Base-by-base conservation (phyloP, 2,113 vertebrate genomes). In the Scolopax mira region DNA sequence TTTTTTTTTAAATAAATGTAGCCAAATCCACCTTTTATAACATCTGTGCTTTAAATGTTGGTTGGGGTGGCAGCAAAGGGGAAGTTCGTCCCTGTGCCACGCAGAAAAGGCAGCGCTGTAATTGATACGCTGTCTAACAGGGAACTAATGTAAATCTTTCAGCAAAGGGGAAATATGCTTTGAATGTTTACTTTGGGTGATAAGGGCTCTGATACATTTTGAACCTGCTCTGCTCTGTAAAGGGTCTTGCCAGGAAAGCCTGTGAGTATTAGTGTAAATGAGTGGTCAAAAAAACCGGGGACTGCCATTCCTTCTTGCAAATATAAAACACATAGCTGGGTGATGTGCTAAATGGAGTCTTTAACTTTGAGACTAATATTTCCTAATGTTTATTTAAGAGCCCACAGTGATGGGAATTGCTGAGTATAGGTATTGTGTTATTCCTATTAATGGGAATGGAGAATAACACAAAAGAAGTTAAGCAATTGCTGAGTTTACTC, bases 371-470 rank as follows among this genome's bases (percentile, higher is more conserved):
- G 91, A 94, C 31, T 96, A 72, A 75, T 85, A 91, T 82, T 95
- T 89, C 89, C 78, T 95, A 82, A 82, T 94, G 87, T 91, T 95
- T 95, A 85, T 91, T 91, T 93, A 94, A 95, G 70, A 95, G 84
- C 70, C 44, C 31, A 5, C 23, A 27, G 89, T 39, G 58, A 89
- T 79, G 89, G 81, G 74, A 82, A 88, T 79, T 70, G 74, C 81
- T 85, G 89, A 65, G 13, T 41, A 41, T 49, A 91, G 94, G 78
- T 89, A 89, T 93, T 37, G 3, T 62, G 85, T 91, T 88, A 93
- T 95, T 95, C 58, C 49, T 93, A 60, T 96, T 97, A 95, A 85
- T 88, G 85, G 66, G 70, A 85, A 82, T 13, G 80, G 95, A 81
- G 81, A 94, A 73, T 87, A 94, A 89, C 87, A 88, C 87, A 46